Conservation (phyloP, 2,797 vertebrate genomes). For the Basileuterus tristriatus region DNA sequence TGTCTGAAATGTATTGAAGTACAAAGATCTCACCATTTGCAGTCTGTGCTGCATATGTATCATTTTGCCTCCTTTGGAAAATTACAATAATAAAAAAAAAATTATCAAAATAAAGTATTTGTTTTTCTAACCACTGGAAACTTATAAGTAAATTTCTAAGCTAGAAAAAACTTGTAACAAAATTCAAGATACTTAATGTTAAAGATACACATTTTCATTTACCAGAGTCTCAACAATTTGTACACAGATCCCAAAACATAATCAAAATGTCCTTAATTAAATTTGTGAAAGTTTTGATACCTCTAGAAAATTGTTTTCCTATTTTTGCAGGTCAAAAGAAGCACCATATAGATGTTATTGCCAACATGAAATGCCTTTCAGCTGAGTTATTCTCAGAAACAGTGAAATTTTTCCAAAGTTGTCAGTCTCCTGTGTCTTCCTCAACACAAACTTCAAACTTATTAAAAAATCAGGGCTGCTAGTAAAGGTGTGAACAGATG, state of each 20-base stretch:
- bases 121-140: background rate
- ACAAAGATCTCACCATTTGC: background rate
- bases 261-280: background rate
- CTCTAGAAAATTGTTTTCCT: background rate
- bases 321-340: background rate
- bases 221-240: background rate
- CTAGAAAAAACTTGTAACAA: background rate
- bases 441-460: constrained; percentile 60
- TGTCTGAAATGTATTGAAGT: background rate
- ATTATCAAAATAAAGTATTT: background rate
- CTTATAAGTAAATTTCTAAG: background rate
- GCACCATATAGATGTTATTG: background rate
- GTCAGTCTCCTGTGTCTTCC: constrained; percentile 44
- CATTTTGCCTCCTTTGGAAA: background rate
- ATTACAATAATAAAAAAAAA: background rate
- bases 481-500: constrained; percentile 78
- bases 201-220: background rate
- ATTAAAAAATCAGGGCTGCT: constrained; percentile 64
- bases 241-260: background rate
- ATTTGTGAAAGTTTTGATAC: background rate
- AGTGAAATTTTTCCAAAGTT: constrained; percentile 41
- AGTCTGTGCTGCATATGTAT: background rate
- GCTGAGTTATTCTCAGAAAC: constrained; percentile 34
- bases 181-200: background rate
- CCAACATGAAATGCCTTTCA: background rate